Evolutionary conservation across 1,140 invertebrate genomes (phyloP).

Genomic region (Cepaea nemoralis): DNA sequence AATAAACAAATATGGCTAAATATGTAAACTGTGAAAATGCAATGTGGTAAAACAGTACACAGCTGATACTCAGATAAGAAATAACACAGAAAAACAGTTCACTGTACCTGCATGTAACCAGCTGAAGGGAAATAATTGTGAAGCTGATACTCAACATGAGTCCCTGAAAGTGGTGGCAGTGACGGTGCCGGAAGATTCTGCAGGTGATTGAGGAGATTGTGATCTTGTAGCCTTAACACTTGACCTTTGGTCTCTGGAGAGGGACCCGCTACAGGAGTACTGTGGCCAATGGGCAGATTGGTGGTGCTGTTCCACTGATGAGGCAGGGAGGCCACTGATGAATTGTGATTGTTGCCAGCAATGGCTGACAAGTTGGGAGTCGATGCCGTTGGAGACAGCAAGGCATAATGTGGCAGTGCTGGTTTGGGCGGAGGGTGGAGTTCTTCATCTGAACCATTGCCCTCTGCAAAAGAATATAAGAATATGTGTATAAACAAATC

Average conservation of each 20-base stretch:
- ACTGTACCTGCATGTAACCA: conserved; percentile 57
- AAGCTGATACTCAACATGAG: conserved; percentile 40
- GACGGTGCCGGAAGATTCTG: not conserved
- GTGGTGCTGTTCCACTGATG: conserved; percentile 64
- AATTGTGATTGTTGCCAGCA: conserved; percentile 44
- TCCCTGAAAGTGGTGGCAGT: not conserved
- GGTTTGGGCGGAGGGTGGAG: conserved; percentile 76
- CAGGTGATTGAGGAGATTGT: too few species aligned
- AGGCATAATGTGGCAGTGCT: conserved; percentile 72
- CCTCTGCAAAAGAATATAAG: conserved; percentile 57
- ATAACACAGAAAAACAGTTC: not conserved
- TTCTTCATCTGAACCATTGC: conserved; percentile 80
- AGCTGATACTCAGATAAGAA: not conserved
- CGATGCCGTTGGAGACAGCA: conserved; percentile 65
- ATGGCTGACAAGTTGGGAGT: conserved; percentile 63
- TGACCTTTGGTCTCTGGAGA: conserved; percentile 47
- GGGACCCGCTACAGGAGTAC: conserved; percentile 57
- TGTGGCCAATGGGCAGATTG: conserved; percentile 58
- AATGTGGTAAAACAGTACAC: not conserved
- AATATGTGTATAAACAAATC: not conserved
- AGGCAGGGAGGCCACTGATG: conserved; percentile 54
- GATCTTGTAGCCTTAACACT: conserved; percentile 20
- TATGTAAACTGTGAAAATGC: not conserved
- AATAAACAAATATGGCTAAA: too few species aligned
- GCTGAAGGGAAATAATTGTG: conserved; percentile 66